Evolutionary conservation across 2,797 vertebrate species (phyloP), one percentile per base, ranked within the genome.

Genomic region (Benthosema pterotum): DNA sequence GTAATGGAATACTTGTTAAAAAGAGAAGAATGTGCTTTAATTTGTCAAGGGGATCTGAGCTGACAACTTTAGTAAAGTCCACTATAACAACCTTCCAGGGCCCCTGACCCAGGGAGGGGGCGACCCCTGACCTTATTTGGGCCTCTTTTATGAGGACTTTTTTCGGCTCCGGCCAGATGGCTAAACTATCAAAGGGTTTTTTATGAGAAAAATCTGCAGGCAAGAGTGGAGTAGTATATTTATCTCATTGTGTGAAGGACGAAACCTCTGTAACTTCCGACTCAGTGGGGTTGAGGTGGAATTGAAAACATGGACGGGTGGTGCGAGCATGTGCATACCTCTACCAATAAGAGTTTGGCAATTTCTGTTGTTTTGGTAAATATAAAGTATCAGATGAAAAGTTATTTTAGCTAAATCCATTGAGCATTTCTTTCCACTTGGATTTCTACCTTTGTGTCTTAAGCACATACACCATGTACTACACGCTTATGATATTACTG

Each of bases 141-240:
- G 94, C 93, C 95, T 90, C 95, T 96, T 96, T 96, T 96, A 96
- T 95, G 95, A 94, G 91, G 90, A 93, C 93, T 91, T 95, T 94
- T 92, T 89, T 87, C 52, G 91, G 87, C 94, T 95, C 88, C 79
- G 90, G 91, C 96, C 97, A 99, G 97, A 99, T 99, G 97, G 97
- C 95, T 93, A 95, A 96, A 94, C 95, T 98, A 98, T 99, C 96
- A 98, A 96, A 98, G 95, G 86, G 74, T 82, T 88, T 84, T 99
- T 98, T 97, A 97, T 96, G 95, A 96, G 95, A 92, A 94, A 95
- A 97, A 96, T 96, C 93, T 95, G 95, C 94, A 94, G 93, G 93
- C 92, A 89, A 91, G 85, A 92, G 91, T 17, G 5, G 57, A 77
- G 83, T 69, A 80, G 88, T 90, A 83, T 91, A 89, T 93, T 87